Conservation (phyloP, 2,113 vertebrate genomes). For the Boleophthalmus pectinirostris region DNA sequence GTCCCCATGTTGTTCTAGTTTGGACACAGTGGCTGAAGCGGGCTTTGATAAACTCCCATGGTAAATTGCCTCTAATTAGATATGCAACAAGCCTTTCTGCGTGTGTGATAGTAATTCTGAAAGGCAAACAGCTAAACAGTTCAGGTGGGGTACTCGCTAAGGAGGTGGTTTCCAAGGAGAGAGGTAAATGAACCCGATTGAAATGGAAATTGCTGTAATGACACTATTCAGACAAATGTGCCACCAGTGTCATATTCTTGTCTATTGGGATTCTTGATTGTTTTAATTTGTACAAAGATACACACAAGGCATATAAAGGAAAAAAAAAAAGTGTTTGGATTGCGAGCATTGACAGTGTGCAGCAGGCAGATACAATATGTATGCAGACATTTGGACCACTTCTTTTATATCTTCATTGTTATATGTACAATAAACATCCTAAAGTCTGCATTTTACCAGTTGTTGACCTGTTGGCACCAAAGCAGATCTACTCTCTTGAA, state of each 20-base stretch:
- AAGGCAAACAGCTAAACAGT: slow-evolving; percentile 31
- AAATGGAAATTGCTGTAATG: slow-evolving; percentile 32
- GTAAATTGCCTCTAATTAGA: slow-evolving; percentile 56
- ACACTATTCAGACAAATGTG: too few species aligned
- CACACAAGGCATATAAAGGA: slow-evolving; percentile 8
- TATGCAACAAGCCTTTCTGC: slow-evolving; percentile 32
- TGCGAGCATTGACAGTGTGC: not conserved
- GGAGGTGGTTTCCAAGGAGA: slow-evolving; percentile 38
- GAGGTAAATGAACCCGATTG: slow-evolving; percentile 48
- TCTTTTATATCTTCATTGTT: not conserved
- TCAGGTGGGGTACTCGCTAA: slow-evolving; percentile 29
- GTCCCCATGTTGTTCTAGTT: slow-evolving; percentile 4
- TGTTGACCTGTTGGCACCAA: not conserved
- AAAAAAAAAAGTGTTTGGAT: slow-evolving; percentile 23
- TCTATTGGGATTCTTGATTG: slow-evolving; percentile 51
- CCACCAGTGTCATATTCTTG: not conserved
- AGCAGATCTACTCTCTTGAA: not conserved
- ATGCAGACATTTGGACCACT: not conserved
- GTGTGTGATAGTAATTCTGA: slow-evolving; percentile 17
- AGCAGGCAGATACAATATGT: not conserved
- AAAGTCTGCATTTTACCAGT: not conserved
- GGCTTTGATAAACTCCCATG: slow-evolving; percentile 44
- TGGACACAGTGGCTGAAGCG: slow-evolving; percentile 13
- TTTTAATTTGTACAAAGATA: slow-evolving; percentile 31
- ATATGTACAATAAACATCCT: too few species aligned